phyloP scores from a whole-genome alignment of 30 jellyfish, hydroid and myxozoan genomes.

The Chrysaora quinquecirrha region DNA sequence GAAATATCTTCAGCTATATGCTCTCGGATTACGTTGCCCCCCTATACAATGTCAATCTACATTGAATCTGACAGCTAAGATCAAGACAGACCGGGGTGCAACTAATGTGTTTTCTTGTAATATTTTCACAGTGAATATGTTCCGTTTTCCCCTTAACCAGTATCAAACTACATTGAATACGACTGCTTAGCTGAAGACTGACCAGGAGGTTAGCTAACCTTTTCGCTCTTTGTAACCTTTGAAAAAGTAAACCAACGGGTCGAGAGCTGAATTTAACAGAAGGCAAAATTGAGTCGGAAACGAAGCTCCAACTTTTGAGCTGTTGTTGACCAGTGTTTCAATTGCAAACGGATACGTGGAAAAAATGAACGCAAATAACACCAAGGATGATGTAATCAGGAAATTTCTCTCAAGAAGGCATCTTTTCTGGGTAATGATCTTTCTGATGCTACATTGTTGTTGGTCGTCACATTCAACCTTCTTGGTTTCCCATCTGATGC shows the following conservation, averaged over 20 bases:
- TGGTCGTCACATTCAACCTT: not conserved
- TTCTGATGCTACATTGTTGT: slow-evolving; percentile 7
- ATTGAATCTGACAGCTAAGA: too few species aligned
- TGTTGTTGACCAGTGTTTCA: slow-evolving; percentile 1
- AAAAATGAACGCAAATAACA: not conserved
- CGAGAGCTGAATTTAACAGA: slow-evolving; percentile 9
- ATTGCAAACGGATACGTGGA: slow-evolving; percentile 21
- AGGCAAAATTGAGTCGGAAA: slow-evolving; percentile 12
- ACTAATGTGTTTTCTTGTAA: too few species aligned
- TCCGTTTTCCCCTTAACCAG: too few species aligned
- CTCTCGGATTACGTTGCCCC: too few species aligned
- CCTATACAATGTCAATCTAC: too few species aligned
- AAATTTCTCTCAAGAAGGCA: slow-evolving; percentile 19
- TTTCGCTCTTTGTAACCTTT: slow-evolving; percentile 33
- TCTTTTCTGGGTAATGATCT: not conserved
- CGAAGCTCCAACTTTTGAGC: not conserved
- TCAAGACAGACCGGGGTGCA: too few species aligned
- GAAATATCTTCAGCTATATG: too few species aligned
- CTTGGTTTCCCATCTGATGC: not conserved
- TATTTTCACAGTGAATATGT: too few species aligned
- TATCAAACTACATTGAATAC: too few species aligned
- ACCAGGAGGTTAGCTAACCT: too few species aligned
- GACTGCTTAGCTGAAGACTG: too few species aligned
- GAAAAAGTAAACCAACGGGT: slow-evolving; percentile 43
- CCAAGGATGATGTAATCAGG: slow-evolving; percentile 3